phyloP scores from a whole-genome alignment of 2,888 invertebrate genomes.

The Lasius fuliginosus region DNA sequence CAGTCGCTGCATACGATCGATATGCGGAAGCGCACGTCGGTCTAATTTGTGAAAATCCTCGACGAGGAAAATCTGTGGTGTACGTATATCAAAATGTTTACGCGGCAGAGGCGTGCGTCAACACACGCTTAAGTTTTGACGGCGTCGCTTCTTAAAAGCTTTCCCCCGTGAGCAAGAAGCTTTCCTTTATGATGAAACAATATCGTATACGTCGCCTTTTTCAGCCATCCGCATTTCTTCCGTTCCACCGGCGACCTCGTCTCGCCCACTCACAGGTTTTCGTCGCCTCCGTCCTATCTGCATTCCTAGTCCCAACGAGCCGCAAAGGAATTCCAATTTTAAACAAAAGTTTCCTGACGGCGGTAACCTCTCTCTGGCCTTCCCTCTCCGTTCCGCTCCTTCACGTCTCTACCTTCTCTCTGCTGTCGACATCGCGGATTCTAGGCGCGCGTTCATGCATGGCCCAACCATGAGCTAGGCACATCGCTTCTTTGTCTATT shows the following conservation, averaged over 20 bases:
- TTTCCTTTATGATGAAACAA: constrained; percentile 79
- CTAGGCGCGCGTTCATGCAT: constrained; percentile 77
- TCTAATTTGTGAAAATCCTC: constrained; percentile 36
- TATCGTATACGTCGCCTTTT: constrained; percentile 75
- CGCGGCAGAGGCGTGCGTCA: constrained; percentile 32
- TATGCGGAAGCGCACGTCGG: constrained; percentile 11
- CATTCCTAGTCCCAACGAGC: constrained; percentile 84
- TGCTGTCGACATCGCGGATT: constrained; percentile 71
- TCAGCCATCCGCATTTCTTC: constrained; percentile 55
- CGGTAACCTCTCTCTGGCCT: constrained; percentile 73
- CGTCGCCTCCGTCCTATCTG: constrained; percentile 81
- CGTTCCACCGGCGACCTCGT: constrained; percentile 55
- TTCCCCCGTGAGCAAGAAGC: constrained; percentile 68
- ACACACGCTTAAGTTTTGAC: constrained; percentile 57
- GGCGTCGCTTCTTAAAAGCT: constrained; percentile 67
- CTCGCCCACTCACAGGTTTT: constrained; percentile 74
- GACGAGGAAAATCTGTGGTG: constrained; percentile 15
- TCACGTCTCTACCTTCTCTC: constrained; percentile 38
- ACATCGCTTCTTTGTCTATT: constrained; percentile 47
- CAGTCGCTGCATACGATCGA: constrained; percentile 12
- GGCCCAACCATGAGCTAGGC: constrained; percentile 57
- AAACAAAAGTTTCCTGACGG: constrained; percentile 84
- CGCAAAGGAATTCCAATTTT: constrained; percentile 84
- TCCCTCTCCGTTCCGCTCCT: constrained; percentile 48
- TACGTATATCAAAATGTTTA: constrained; percentile 51